phyloP scores from a whole-genome alignment of 2,888 invertebrate genomes.

The Tetranychus piercei region DNA sequence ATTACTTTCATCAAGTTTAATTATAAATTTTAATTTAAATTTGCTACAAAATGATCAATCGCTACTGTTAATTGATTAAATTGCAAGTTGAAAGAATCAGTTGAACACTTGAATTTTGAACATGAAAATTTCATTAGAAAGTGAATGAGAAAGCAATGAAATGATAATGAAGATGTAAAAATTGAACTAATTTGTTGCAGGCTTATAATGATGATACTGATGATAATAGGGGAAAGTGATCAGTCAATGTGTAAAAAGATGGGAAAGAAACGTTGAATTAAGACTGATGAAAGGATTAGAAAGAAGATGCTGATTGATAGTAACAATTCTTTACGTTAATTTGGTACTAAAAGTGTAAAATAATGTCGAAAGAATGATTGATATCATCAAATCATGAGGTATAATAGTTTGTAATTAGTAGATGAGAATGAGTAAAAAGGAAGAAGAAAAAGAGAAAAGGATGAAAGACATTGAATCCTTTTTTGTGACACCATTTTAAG shows the following conservation, averaged over 20 bases:
- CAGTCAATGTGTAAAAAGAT: not conserved
- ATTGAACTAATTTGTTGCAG: too few species aligned
- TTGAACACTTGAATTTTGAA: not conserved
- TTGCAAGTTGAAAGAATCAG: too few species aligned
- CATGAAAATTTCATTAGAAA: not conserved
- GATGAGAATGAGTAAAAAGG: not conserved
- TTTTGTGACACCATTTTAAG: not conserved
- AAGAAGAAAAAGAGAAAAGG: not conserved
- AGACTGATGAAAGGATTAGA: not conserved
- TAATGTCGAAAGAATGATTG: conserved; percentile 18
- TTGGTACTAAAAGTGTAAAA: not conserved
- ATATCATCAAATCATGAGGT: conserved; percentile 18
- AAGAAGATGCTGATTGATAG: not conserved
- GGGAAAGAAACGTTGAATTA: not conserved
- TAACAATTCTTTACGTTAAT: conserved; percentile 8
- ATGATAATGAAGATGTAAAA: not conserved
- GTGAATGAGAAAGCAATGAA: not conserved
- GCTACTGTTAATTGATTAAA: too few species aligned
- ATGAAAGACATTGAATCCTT: not conserved
- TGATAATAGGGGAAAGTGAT: not conserved
- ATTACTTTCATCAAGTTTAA: too few species aligned
- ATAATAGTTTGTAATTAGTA: not conserved
- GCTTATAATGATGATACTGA: too few species aligned
- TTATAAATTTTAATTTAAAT: too few species aligned
- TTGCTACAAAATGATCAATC: too few species aligned